Evolutionary conservation across 2,797 vertebrate species (phyloP).

Genomic region (Stomatorhinus walkeri): DNA sequence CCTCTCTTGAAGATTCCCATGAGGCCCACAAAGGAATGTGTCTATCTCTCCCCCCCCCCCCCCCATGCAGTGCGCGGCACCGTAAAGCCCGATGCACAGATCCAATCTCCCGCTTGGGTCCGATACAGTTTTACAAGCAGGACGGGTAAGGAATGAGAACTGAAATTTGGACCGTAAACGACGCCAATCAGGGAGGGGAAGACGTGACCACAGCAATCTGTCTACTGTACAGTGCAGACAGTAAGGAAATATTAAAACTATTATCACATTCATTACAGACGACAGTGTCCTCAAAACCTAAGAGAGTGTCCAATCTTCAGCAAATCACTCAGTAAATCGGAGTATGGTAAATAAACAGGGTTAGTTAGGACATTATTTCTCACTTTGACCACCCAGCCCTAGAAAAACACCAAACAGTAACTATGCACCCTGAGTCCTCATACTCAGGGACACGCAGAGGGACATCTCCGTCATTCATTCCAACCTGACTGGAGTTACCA

Average conservation of each 20-base stretch:
- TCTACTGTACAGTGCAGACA: not conserved
- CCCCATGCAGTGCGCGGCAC: not conserved
- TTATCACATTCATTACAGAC: not conserved
- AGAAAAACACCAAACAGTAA: not conserved
- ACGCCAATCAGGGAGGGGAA: not conserved
- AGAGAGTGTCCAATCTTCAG: not conserved
- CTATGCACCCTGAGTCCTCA: not conserved
- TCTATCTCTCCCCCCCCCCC: not conserved
- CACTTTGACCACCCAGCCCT: not conserved
- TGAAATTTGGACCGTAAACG: not conserved
- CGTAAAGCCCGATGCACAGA: not conserved
- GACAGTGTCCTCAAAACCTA: not conserved
- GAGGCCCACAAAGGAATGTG: not conserved
- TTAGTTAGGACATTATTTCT: not conserved
- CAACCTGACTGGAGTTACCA: not conserved
- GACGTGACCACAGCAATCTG: not conserved
- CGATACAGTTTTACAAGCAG: not conserved
- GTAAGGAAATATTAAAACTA: not conserved
- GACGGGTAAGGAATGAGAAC: not conserved
- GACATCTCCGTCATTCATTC: not conserved
- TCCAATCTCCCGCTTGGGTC: not conserved
- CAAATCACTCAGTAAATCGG: not conserved
- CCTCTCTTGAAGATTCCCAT: slow-evolving; percentile 15
- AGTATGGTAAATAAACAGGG: not conserved
- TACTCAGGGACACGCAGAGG: not conserved